A percentile compares a stretch with the other conserved stretches of the same genome.
Evolutionary conservation across 2,113 vertebrate genomes (phyloP).

Genomic region (Naja naja): DNA sequence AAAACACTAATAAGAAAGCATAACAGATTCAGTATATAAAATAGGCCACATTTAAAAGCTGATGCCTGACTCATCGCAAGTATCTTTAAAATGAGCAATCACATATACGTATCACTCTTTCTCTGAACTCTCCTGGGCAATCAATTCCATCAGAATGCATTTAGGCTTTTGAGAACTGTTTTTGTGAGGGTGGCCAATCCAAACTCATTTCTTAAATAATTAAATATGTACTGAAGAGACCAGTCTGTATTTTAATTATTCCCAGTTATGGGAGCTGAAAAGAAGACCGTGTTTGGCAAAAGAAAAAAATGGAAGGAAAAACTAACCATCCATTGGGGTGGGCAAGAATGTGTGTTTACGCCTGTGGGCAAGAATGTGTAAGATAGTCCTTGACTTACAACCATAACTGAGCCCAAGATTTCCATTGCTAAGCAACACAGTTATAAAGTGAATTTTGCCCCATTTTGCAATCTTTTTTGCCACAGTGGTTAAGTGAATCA

Average conservation of each 20-base stretch:
- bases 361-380: not conserved
- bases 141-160: not conserved
- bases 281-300: not conserved
- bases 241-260: not conserved
- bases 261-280: not conserved
- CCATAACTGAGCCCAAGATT: not conserved
- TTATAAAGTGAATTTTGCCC: not conserved
- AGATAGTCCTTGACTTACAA: not conserved
- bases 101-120: not conserved
- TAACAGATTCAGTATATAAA: slow-evolving; percentile 8
- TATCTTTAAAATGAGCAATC: not conserved
- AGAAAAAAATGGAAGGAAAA: not conserved
- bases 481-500: not conserved
- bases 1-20: slow-evolving; percentile 27
- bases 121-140: not conserved
- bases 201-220: not conserved
- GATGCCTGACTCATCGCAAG: not conserved
- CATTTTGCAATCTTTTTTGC: not conserved
- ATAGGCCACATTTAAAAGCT: not conserved
- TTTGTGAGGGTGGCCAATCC: not conserved
- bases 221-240: no score
- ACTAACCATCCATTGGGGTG: not conserved
- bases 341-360: not conserved
- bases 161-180: not conserved
- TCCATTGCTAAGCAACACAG: not conserved